Conservation (phyloP, 2,888 invertebrate species). For the Pseudoips prasinana region DNA sequence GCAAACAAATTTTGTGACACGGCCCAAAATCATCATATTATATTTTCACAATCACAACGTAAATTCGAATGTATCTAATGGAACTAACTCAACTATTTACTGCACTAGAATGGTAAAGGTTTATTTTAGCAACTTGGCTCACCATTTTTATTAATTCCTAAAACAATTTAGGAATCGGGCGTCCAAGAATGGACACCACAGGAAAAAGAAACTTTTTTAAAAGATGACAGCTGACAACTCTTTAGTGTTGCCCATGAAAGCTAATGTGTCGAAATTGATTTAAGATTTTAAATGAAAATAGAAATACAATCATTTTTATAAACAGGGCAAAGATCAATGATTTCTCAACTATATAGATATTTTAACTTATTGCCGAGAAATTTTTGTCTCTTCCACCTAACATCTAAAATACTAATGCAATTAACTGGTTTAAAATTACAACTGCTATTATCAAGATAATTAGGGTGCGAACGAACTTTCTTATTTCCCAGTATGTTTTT, state of each 20-base stretch:
- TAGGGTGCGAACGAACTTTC: no score
- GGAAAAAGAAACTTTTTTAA: conserved; percentile 45
- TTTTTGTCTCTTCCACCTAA: no score
- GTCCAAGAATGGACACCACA: conserved; percentile 44
- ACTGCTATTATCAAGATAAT: no score
- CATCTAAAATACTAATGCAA: no score
- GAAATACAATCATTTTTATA: no score
- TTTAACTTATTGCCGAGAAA: no score
- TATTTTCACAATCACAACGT: conserved; percentile 35
- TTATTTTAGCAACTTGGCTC: conserved; percentile 40
- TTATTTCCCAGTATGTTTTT: no score
- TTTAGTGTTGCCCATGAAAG: conserved; percentile 21
- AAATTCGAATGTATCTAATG: conserved; percentile 5
- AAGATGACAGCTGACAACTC: conserved; percentile 13
- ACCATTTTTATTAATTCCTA: conserved; percentile 48
- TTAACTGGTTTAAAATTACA: no score
- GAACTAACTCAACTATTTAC: conserved; percentile 4
- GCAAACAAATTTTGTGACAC: conserved; percentile 6
- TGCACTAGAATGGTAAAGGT: conserved; percentile 8
- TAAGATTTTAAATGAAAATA: no score
- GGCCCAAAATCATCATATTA: conserved; percentile 24
- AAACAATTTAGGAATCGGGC: conserved; percentile 31
- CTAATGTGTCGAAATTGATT: no score
- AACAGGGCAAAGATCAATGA: no score
- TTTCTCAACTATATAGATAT: no score